Percentiles rank a stretch among this genome's conserved stretches.
phyloP scores from a whole-genome alignment of 1,140 invertebrate species.

The Ylistrum balloti region DNA sequence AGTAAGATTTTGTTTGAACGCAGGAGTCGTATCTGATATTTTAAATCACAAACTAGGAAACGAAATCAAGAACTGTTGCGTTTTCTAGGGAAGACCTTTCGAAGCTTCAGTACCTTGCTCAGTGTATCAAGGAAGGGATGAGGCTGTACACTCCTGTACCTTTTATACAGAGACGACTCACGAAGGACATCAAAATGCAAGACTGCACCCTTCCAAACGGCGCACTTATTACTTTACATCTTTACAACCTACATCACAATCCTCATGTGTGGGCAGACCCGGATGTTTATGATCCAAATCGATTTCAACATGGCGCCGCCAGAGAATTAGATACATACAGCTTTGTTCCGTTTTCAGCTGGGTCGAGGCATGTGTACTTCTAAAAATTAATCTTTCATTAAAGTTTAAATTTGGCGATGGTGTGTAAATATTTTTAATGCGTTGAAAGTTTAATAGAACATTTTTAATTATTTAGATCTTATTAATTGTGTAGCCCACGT shows the following conservation, averaged over 20 bases:
- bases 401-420: too few species aligned
- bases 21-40: too few species aligned
- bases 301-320: not conserved
- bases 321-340: not conserved
- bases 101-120: slow-evolving; percentile 79
- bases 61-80: too few species aligned
- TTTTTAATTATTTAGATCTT: too few species aligned
- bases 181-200: slow-evolving; percentile 51
- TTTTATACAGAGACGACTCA: slow-evolving; percentile 86
- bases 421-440: too few species aligned
- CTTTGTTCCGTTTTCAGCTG: not conserved
- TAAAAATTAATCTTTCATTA: too few species aligned
- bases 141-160: slow-evolving; percentile 83
- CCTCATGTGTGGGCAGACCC: slow-evolving; percentile 13
- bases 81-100: slow-evolving; percentile 69
- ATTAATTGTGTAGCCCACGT: too few species aligned
- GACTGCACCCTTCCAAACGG: slow-evolving; percentile 46
- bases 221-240: slow-evolving; percentile 41
- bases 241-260: slow-evolving; percentile 41
- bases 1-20: too few species aligned
- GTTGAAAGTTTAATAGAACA: too few species aligned
- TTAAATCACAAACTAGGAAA: too few species aligned
- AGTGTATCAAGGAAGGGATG: slow-evolving; percentile 80
- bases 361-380: not conserved
- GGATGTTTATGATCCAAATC: not conserved